Evolutionary conservation across 1,140 invertebrate genomes (phyloP).

Genomic region (Lamellibrachia luymesi): DNA sequence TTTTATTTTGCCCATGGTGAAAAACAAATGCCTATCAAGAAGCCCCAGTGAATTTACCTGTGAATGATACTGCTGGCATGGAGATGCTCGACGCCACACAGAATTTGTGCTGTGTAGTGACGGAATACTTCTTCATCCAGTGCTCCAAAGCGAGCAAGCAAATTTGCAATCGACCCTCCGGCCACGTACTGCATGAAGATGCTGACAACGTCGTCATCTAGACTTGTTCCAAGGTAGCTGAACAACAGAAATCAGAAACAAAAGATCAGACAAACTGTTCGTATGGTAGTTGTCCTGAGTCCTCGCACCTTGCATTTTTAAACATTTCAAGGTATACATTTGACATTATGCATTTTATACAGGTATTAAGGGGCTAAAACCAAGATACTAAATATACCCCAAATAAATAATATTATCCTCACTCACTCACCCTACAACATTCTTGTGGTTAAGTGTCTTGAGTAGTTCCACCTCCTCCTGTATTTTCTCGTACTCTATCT

Average conservation of each 20-base stretch:
- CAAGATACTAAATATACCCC: too few species aligned
- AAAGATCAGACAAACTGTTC: not conserved
- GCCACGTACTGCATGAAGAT: constrained; percentile 57
- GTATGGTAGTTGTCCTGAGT: too few species aligned
- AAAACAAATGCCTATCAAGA: too few species aligned
- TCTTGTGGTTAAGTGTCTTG: constrained; percentile 52
- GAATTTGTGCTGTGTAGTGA: constrained; percentile 59
- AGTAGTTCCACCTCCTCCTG: constrained; percentile 57
- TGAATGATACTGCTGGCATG: constrained; percentile 90
- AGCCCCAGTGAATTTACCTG: constrained; percentile 39
- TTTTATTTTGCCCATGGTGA: too few species aligned
- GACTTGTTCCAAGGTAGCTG: constrained; percentile 52
- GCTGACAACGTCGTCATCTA: constrained; percentile 48
- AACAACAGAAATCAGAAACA: not conserved
- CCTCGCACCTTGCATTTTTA: too few species aligned
- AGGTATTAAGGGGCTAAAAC: too few species aligned
- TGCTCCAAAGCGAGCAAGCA: constrained; percentile 53
- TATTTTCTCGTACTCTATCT: constrained; percentile 54
- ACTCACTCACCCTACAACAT: constrained; percentile 53
- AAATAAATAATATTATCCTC: too few species aligned
- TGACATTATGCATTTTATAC: too few species aligned
- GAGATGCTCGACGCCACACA: constrained; percentile 91
- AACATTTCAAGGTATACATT: too few species aligned
- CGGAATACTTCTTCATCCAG: constrained; percentile 52
- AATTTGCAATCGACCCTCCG: constrained; percentile 52